Conservation (phyloP, 2,888 invertebrate species). For the Syrphus vitripennis region DNA sequence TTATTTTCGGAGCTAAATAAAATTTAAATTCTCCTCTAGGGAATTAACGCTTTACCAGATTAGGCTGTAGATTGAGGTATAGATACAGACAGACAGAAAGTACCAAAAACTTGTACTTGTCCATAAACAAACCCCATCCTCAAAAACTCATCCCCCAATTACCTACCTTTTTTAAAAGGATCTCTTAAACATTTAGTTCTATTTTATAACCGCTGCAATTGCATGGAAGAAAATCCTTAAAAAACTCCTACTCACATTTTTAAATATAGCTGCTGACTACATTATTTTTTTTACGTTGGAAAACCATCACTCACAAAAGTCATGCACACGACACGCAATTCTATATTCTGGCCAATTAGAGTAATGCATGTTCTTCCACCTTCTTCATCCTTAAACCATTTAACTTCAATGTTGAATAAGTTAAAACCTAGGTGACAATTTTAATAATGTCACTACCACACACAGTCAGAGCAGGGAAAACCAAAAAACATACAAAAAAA, state of each 20-base stretch:
- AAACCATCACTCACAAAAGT: constrained; percentile 54
- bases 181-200: too few relatives aligned
- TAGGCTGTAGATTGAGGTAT: too few relatives aligned
- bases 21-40: too few relatives aligned
- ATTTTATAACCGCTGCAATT: not conserved
- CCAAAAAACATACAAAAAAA: not conserved
- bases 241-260: not conserved
- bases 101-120: too few relatives aligned
- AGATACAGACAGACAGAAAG: too few relatives aligned
- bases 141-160: not conserved
- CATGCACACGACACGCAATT: constrained; percentile 63
- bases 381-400: constrained; percentile 20
- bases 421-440: constrained; percentile 68
- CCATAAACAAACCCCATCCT: too few relatives aligned
- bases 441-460: constrained; percentile 61
- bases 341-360: constrained; percentile 59
- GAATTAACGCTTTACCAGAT: too few relatives aligned
- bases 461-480: not conserved
- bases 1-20: too few relatives aligned
- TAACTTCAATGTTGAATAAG: constrained; percentile 41
- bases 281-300: constrained; percentile 12
- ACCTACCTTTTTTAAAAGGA: not conserved
- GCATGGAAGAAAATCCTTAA: not conserved
- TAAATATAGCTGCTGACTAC: constrained; percentile 36
- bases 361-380: constrained; percentile 64